Evolutionary conservation across 2,888 invertebrate species (phyloP), one percentile per base, ranked within the genome.

Genomic region (Drosophila anomalata): DNA sequence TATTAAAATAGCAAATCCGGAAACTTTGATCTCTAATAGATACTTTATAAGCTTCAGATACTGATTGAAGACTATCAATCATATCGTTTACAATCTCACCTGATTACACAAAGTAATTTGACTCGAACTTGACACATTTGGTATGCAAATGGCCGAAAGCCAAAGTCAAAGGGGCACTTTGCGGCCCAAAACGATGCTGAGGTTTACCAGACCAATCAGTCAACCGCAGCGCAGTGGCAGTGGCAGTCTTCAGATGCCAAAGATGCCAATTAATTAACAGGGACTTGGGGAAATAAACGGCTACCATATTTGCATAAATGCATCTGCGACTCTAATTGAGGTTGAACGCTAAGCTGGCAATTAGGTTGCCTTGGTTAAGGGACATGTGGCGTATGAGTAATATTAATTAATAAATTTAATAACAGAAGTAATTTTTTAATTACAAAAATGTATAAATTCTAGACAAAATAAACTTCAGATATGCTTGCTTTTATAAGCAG

Each of bases 101-200:
- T 46, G 52, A 57, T 48, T 68, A 36, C 20, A 60, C 22, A 55
- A 47, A 48, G 54, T 62, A 61, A 60, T 44, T 51, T 44, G 36
- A 58, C 56, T 55, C 65, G 73, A 76, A 73, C 76, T 81, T 81
- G 79, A 61, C 79, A 73, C 56, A 73, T 81, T 82, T 81, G 52
- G 29, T 65, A 81, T 85, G 79, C 71, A 79, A 81, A 84, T 70
- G 68, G 68, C 68, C 48, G 36, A 53, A 68, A 54, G 63, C 51
- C 68, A 60, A 63, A 54, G 63, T 59, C 68, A 68, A 53, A 61
- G 65, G 26, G 60, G 29, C 53, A 60, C 50, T 48, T 48, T 48
- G 12, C 26, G 6, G n/a, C 22, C 26, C 29, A 42, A 24, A 24
- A 41, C 22, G 58, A 20, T 11, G 20, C 56, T 44, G 63, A 47